Evolutionary conservation across 2,888 invertebrate genomes (phyloP).

Genomic region (Allacma fusca): DNA sequence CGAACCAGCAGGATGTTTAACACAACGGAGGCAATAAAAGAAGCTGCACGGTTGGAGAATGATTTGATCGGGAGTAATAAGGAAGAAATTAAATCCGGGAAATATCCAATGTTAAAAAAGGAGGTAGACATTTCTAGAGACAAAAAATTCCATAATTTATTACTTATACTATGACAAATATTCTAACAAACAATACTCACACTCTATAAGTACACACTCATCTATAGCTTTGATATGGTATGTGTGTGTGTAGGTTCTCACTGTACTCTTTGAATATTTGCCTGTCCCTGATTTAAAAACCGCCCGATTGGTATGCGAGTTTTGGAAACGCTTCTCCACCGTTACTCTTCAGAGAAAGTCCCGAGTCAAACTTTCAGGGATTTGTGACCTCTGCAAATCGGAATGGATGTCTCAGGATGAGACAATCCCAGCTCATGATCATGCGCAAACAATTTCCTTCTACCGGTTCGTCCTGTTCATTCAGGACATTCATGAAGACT

Average conservation of each 20-base stretch:
- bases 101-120: background rate
- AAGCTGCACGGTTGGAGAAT: too few species aligned
- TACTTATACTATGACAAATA: too few species aligned
- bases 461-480: conserved; percentile 23
- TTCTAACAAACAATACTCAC: too few species aligned
- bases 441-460: conserved; percentile 31
- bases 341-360: conserved; percentile 17
- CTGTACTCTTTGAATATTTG: background rate
- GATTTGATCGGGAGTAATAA: too few species aligned
- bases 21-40: background rate
- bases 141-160: too few species aligned
- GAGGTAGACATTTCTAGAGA: too few species aligned
- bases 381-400: conserved; percentile 37
- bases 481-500: conserved; percentile 18
- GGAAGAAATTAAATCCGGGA: conserved; percentile 23
- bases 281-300: conserved; percentile 20
- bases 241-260: conserved; percentile 11
- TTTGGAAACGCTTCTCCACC: conserved; percentile 34
- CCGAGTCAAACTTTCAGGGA: conserved; percentile 26
- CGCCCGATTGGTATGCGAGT: conserved; percentile 33
- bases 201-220: too few species aligned
- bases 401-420: conserved; percentile 14
- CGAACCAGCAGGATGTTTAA: conserved; percentile 6
- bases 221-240: too few species aligned
- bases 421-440: conserved; percentile 14